phyloP scores from a whole-genome alignment of 2,888 invertebrate species.

The Meganola albula region DNA sequence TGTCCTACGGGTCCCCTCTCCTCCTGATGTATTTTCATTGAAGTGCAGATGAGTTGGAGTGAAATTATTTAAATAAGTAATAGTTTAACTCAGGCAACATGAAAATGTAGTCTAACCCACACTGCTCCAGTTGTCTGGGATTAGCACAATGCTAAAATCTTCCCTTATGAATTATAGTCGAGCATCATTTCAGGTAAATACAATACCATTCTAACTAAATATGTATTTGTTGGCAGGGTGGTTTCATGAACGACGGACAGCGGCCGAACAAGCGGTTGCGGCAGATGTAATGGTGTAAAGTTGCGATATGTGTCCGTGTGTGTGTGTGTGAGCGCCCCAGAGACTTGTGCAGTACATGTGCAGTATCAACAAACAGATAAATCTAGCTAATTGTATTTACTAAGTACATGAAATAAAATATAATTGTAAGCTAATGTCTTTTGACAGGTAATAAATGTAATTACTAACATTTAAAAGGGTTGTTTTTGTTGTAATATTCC shows the following conservation, averaged over 20 bases:
- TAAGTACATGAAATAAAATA: constrained; percentile 67
- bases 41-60: no score
- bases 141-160: no score
- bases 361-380: constrained; percentile 42
- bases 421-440: constrained; percentile 71
- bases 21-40: no score
- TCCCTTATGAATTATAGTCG: no score
- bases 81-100: no score
- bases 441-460: constrained; percentile 74
- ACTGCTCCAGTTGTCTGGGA: no score
- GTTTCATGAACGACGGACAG: constrained; percentile 73
- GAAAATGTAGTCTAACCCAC: no score
- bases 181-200: no score
- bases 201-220: no score
- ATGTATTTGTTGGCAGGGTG: constrained; percentile 44
- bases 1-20: no score
- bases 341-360: constrained; percentile 58
- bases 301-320: constrained; percentile 62
- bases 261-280: constrained; percentile 71
- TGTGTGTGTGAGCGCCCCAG: constrained; percentile 52
- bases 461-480: constrained; percentile 54
- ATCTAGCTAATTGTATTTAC: constrained; percentile 77
- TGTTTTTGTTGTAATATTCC: no score
- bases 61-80: no score
- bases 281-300: constrained; percentile 58